Conservation (phyloP, 2,113 vertebrate species). For the Epinephelus fuscoguttatus region DNA sequence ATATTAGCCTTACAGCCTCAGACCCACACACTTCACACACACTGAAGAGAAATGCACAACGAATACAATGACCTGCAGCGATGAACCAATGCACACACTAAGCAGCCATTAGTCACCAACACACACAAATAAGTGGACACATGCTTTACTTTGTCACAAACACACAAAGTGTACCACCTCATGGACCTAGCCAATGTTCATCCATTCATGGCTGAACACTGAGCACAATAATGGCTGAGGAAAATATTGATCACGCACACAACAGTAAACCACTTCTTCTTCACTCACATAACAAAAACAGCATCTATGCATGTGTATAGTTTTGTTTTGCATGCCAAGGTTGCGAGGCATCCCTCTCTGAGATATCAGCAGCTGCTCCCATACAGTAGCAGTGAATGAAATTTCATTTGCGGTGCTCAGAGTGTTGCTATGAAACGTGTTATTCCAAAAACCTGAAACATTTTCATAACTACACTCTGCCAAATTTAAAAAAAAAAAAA, state of each 20-base stretch:
- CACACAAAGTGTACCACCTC: neutral
- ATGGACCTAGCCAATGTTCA: neutral
- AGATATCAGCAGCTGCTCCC: too few relatives aligned
- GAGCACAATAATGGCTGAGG: too few relatives aligned
- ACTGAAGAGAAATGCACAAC: neutral
- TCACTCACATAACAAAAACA: neutral
- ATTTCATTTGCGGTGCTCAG: neutral
- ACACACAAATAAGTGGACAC: neutral
- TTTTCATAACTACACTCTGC: neutral
- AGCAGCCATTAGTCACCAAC: neutral
- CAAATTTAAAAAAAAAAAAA: neutral
- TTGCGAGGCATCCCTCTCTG: too few relatives aligned
- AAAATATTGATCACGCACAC: neutral
- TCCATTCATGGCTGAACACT: neutral
- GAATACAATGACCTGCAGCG: neutral
- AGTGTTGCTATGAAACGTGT: neutral
- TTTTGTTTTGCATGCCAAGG: neutral
- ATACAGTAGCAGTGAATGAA: neutral
- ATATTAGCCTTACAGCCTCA: conserved; percentile 25
- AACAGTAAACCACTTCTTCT: neutral
- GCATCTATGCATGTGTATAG: neutral
- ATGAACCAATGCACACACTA: neutral
- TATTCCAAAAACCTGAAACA: neutral
- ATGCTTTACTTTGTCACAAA: neutral
- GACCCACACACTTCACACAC: neutral